Evolutionary conservation across 2,797 vertebrate species (phyloP).

Genomic region (Tokudaia muenninki): DNA sequence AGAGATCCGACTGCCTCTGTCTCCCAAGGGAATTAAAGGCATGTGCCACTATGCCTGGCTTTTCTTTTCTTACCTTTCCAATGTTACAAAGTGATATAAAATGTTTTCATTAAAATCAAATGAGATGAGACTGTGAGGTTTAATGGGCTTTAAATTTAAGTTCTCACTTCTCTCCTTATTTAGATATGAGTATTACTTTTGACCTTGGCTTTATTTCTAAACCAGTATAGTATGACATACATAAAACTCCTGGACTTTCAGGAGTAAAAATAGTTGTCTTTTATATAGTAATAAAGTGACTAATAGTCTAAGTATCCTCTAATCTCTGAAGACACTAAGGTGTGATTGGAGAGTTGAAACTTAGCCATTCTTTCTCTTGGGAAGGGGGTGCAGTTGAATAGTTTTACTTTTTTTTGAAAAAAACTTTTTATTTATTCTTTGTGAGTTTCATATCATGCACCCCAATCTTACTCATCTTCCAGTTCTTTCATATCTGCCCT

Average conservation of each 20-base stretch:
- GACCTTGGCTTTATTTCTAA: neutral
- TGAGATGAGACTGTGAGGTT: neutral
- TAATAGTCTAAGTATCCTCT: neutral
- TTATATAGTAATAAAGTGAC: neutral
- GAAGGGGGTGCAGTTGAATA: too few species aligned
- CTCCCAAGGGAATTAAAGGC: neutral
- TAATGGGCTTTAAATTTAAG: neutral
- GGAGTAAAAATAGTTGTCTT: neutral
- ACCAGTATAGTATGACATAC: neutral
- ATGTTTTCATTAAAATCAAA: slow-evolving; percentile 13
- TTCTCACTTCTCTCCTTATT: neutral
- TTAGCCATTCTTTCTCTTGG: neutral
- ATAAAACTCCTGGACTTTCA: neutral
- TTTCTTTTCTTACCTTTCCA: neutral
- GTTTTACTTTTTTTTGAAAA: too few species aligned
- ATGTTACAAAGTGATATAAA: neutral
- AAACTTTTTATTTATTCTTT: too few species aligned
- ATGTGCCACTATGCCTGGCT: neutral
- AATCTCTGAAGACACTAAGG: neutral
- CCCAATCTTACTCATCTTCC: too few species aligned
- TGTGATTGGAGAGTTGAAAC: neutral
- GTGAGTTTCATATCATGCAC: too few species aligned
- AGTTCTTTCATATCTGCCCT: too few species aligned
- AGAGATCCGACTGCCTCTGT: neutral
- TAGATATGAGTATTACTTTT: neutral